Conservation (phyloP, 2,113 vertebrate genomes). For the Eulemur macaco region DNA sequence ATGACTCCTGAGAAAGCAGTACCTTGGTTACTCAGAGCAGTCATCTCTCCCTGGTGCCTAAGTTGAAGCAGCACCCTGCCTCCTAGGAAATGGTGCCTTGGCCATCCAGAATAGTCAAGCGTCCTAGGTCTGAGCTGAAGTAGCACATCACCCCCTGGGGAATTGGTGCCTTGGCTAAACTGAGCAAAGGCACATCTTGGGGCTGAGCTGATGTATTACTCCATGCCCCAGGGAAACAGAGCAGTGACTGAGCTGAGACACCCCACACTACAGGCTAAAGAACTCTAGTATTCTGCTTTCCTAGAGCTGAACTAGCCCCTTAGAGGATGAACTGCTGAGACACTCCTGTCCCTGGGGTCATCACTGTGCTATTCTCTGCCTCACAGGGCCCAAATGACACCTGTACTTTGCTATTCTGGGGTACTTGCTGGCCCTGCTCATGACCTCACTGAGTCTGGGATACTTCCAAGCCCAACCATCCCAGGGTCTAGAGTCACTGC, state of each 20-base stretch:
- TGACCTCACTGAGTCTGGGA: neutral
- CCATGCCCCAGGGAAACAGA: neutral
- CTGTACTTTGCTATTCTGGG: neutral
- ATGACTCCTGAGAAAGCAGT: neutral
- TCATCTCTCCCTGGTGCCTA: neutral
- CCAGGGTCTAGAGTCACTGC: neutral
- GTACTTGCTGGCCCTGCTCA: neutral
- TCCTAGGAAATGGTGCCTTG: neutral
- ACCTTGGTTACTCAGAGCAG: neutral
- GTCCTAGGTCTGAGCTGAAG: neutral
- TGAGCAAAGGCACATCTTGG: neutral
- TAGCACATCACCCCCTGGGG: neutral
- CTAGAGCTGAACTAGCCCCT: neutral
- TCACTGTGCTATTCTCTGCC: neutral
- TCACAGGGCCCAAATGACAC: neutral
- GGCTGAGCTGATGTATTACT: neutral
- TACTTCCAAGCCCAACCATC: neutral
- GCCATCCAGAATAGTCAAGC: neutral
- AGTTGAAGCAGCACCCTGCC: neutral
- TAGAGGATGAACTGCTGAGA: neutral
- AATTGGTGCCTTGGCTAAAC: neutral
- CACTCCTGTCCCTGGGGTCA: neutral
- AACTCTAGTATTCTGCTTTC: neutral
- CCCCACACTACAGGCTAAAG: neutral
- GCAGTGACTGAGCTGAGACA: neutral